Percentiles rank a stretch among this genome's conserved stretches.
These are phyloP conservation scores for Clarias fuscus DNA, from an alignment of 2,797 vertebrate genomes.

Conservation along the genomic window DNA sequence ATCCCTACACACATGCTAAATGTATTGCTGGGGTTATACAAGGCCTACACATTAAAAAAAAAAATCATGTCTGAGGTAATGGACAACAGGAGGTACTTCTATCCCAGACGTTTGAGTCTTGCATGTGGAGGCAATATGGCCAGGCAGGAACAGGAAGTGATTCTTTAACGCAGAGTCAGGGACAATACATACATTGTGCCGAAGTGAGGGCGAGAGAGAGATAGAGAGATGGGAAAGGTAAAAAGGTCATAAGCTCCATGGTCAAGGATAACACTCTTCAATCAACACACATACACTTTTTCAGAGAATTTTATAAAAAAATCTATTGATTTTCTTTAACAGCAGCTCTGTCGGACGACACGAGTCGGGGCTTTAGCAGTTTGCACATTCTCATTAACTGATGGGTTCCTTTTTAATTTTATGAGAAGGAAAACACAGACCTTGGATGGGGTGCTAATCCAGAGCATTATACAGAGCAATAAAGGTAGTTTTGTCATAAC, in stretches of 20 bases:
- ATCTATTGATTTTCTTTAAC: background rate
- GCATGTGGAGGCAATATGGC: conserved; percentile 44
- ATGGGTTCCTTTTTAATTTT: background rate
- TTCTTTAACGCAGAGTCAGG: conserved; percentile 11
- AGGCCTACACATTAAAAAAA: background rate
- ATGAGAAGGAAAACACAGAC: background rate
- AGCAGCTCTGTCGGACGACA: too few species aligned
- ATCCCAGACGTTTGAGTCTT: conserved; percentile 12
- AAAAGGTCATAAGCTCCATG: background rate
- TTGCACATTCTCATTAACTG: background rate
- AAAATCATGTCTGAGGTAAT: background rate
- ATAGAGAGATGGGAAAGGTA: background rate
- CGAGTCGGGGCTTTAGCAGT: background rate
- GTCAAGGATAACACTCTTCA: background rate
- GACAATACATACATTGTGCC: conserved; percentile 17
- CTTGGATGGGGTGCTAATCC: too few species aligned
- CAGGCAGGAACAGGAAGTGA: conserved; percentile 36
- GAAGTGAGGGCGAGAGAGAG: background rate
- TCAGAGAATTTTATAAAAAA: too few species aligned
- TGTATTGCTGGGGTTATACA: conserved; percentile 7
- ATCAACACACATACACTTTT: background rate
- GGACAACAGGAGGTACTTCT: conserved; percentile 36
- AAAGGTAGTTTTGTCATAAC: too few species aligned
- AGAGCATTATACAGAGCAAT: too few species aligned
- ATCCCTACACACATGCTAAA: conserved; percentile 11